Evolutionary conservation across 2,113 vertebrate genomes (phyloP).

Genomic region (Dasyprocta punctata): DNA sequence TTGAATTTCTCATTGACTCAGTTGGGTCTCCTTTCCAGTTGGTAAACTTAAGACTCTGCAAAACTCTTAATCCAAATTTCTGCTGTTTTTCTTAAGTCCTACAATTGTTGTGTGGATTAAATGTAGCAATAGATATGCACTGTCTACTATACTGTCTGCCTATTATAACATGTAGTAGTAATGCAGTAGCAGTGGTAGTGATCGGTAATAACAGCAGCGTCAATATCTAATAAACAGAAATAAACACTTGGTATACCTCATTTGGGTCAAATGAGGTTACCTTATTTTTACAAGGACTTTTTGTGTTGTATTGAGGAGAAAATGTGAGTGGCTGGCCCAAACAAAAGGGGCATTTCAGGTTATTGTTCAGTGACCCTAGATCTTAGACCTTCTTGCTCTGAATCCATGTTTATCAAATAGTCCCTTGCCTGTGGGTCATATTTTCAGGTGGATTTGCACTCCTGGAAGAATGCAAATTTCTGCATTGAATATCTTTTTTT

Average conservation of each 20-base stretch:
- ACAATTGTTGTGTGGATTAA: neutral
- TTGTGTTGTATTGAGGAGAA: neutral
- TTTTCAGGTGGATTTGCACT: neutral
- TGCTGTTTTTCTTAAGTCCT: neutral
- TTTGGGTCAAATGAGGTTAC: constrained; percentile 10
- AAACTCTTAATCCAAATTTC: neutral
- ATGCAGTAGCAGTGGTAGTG: no score
- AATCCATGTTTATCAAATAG: neutral
- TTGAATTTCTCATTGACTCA: neutral
- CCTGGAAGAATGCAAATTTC: neutral
- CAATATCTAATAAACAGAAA: neutral
- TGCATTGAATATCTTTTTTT: neutral
- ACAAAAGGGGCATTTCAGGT: neutral
- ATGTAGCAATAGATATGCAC: neutral
- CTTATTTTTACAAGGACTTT: neutral
- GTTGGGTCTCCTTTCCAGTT: neutral
- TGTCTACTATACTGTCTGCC: neutral
- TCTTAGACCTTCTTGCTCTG: neutral
- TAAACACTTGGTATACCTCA: neutral
- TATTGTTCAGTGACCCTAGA: neutral
- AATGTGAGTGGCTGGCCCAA: neutral
- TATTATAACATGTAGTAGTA: neutral
- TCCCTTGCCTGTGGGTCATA: neutral
- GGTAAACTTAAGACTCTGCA: neutral
- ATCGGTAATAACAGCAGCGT: neutral